Base-by-base conservation (phyloP, 92 coral and sea anemone species). In the Epizoanthus fatuus region DNA sequence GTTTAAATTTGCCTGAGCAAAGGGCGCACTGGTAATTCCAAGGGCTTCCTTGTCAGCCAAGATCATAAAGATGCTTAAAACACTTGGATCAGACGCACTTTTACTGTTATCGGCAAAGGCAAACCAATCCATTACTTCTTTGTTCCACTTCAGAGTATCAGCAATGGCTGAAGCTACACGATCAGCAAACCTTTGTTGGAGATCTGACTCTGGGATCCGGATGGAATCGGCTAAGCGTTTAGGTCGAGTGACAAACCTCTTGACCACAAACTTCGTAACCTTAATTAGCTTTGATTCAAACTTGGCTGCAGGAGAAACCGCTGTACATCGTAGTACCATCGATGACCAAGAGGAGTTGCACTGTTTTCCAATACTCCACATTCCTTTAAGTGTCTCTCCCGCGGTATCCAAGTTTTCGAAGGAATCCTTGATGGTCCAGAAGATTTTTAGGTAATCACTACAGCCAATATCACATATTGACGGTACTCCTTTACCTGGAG, bases 401-500 rank as follows among this genome's bases (percentile, higher is more conserved):
- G 91, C 86, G 2, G 95, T 88, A 40, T 92, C 95, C 29, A 80
- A 10, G n/a, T 62, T 5, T 3, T 17, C 0, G 40, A 92, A 92
- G 16, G 94, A 85, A 5, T 74, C 79, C 38, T 85, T 94, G 70
- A 94, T 92, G 56, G 85, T 86, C 82, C 81, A 88, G 79, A 94
- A 87, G 75, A 94, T 88, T 74, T 72, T 68, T 4, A 32, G 32
- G 74, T 74, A 88, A 45, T 94, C 94, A 1, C 0, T 3, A 16
- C 82, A 66, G 15, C 75, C 81, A 17, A 94, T 85, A 72, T 90
- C 91, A 83, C 95, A 94, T 12, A 87, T 42, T 2, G 98, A 92
- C 3, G 91, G 80, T 19, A 63, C 88, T 19, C 79, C 58, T 57
- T 75, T 51, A 69, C 87, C 94, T 0, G 94, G 98, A 4, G 84